Conservation (phyloP, 2,888 invertebrate genomes). For the Nesidiocoris tenuis region DNA sequence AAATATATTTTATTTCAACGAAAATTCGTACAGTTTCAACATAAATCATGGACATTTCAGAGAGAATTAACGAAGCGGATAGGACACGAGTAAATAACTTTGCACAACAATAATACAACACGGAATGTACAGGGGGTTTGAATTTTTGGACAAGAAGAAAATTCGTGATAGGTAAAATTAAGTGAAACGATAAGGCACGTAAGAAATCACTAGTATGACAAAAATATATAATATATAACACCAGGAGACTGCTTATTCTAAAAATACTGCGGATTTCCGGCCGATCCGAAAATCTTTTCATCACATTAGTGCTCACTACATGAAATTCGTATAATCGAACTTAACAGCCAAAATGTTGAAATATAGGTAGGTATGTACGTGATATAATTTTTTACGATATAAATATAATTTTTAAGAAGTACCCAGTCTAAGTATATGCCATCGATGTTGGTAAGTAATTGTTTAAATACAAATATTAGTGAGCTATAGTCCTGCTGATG, state of each 20-base stretch:
- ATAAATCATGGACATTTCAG: no score
- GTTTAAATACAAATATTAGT: no score
- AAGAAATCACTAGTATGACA: constrained; percentile 30
- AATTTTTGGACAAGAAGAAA: neutral
- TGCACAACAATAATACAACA: constrained; percentile 1
- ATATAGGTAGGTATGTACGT: no score
- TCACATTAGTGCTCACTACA: neutral
- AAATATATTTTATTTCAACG: neutral
- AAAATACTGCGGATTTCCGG: constrained; percentile 11
- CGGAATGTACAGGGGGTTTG: constrained; percentile 11
- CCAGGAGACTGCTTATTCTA: constrained; percentile 11
- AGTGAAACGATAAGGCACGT: constrained; percentile 30
- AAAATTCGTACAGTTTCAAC: neutral
- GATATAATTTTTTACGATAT: no score
- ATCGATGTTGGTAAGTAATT: no score
- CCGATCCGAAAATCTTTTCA: neutral
- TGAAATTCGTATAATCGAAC: neutral
- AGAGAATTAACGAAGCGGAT: no score
- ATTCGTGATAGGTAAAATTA: no score
- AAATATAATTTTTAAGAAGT: no score
- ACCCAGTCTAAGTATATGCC: no score
- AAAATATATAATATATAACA: constrained; percentile 16
- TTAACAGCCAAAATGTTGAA: neutral
- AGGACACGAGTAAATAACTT: neutral
- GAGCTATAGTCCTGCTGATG: no score